Evolutionary conservation across 2,888 invertebrate species (phyloP).

Genomic region (Neoitamus cyanurus): DNA sequence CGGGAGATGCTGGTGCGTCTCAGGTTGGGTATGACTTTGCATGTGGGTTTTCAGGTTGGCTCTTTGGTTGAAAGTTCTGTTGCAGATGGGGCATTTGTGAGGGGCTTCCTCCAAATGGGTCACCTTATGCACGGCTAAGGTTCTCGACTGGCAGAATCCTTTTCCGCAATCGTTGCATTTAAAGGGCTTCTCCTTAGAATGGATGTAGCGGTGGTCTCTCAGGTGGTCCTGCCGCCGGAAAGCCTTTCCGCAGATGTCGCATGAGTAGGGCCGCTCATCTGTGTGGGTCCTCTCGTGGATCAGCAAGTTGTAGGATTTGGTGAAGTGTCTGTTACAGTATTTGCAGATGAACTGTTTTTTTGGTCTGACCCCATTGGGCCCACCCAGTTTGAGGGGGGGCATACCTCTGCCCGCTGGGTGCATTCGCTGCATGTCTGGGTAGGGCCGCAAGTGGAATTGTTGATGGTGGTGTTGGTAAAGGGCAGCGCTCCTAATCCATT

Average conservation of each 20-base stretch:
- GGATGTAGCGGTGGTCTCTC: conserved; percentile 94
- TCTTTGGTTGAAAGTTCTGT: conserved; percentile 90
- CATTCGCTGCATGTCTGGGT: conserved; percentile 68
- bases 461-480: conserved; percentile 70
- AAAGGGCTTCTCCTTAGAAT: conserved; percentile 98
- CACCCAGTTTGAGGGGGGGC: conserved; percentile 70
- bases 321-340: conserved; percentile 96
- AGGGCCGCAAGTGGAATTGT: conserved; percentile 62
- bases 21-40: conserved; percentile 77
- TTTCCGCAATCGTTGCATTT: conserved; percentile 97
- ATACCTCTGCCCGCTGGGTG: conserved; percentile 68
- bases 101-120: conserved; percentile 94
- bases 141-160: conserved; percentile 97
- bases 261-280: conserved; percentile 94
- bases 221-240: conserved; percentile 95
- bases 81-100: conserved; percentile 91
- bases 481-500: conserved; percentile 80
- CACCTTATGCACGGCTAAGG: conserved; percentile 94
- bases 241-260: conserved; percentile 95
- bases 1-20: background rate
- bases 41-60: conserved; percentile 92
- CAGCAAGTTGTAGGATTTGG: conserved; percentile 96
- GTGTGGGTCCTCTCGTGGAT: conserved; percentile 98
- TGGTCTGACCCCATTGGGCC: conserved; percentile 72
- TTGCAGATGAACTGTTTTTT: conserved; percentile 96